phyloP scores from a whole-genome alignment of 2,888 invertebrate genomes.

The Chymomyza amoena region DNA sequence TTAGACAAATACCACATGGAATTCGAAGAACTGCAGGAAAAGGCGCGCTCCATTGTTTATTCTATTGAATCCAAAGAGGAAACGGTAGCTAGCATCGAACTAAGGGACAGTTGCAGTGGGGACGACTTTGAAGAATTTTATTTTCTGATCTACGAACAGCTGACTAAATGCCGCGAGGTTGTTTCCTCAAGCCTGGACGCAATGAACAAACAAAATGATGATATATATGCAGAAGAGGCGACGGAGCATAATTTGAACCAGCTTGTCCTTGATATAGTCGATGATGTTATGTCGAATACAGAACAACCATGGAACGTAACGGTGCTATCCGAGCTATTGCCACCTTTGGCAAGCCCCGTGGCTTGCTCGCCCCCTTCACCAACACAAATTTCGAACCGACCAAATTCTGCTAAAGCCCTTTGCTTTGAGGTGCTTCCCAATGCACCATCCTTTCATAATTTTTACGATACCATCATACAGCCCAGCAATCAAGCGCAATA shows the following conservation, averaged over 20 bases:
- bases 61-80: constrained; percentile 56
- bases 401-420: constrained; percentile 49
- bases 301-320: constrained; percentile 41
- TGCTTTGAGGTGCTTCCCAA: constrained; percentile 85
- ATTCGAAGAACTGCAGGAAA: constrained; percentile 54
- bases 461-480: constrained; percentile 86
- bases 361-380: constrained; percentile 54
- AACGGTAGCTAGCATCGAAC: constrained; percentile 59
- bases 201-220: constrained; percentile 14
- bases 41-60: constrained; percentile 64
- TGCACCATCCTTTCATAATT: constrained; percentile 87
- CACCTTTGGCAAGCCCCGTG: constrained; percentile 44
- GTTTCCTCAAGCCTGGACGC: constrained; percentile 64
- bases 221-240: constrained; percentile 16
- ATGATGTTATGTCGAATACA: constrained; percentile 25
- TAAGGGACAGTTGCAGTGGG: constrained; percentile 65
- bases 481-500: constrained; percentile 88
- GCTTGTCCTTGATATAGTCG: constrained; percentile 38
- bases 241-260: constrained; percentile 36
- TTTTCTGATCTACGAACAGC: constrained; percentile 87
- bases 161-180: constrained; percentile 88
- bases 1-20: constrained; percentile 51
- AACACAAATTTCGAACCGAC: neutral
- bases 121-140: constrained; percentile 87
- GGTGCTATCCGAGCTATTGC: constrained; percentile 48